A percentile compares a stretch with the other conserved stretches of the same genome.
phyloP scores from a whole-genome alignment of 2,888 invertebrate genomes.

The Tanypteryx hageni region DNA sequence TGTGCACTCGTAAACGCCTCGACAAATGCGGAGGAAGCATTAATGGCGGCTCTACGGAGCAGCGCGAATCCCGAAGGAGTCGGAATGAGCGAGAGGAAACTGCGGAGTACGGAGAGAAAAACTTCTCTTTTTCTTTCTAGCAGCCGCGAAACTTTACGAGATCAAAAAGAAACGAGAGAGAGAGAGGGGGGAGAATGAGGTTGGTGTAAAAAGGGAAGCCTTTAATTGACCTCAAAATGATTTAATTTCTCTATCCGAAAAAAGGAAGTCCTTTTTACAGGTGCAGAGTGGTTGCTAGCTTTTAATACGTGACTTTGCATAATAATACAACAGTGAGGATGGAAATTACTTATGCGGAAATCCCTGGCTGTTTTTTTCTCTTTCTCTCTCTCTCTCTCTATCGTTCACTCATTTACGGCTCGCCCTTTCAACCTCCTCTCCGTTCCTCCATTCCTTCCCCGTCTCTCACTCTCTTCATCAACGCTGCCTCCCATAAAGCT shows the following conservation, averaged over 20 bases:
- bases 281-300: neutral
- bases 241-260: neutral
- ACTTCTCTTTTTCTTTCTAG: neutral
- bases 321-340: neutral
- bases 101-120: neutral
- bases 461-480: no score
- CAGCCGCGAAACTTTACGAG: neutral
- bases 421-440: no score
- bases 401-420: no score
- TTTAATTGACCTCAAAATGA: neutral
- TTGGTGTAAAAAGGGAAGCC: neutral
- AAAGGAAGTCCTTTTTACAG: neutral
- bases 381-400: neutral
- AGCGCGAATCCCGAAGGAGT: neutral
- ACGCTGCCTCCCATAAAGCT: no score
- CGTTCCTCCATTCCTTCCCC: no score
- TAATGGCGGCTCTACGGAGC: neutral
- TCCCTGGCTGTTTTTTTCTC: neutral
- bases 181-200: neutral
- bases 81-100: neutral
- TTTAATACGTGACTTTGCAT: neutral
- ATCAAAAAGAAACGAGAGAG: neutral
- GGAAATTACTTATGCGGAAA: neutral
- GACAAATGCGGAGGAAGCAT: neutral
- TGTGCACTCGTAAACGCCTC: neutral